Conservation (phyloP, 2,797 vertebrate genomes). For the Harpagifer antarcticus region DNA sequence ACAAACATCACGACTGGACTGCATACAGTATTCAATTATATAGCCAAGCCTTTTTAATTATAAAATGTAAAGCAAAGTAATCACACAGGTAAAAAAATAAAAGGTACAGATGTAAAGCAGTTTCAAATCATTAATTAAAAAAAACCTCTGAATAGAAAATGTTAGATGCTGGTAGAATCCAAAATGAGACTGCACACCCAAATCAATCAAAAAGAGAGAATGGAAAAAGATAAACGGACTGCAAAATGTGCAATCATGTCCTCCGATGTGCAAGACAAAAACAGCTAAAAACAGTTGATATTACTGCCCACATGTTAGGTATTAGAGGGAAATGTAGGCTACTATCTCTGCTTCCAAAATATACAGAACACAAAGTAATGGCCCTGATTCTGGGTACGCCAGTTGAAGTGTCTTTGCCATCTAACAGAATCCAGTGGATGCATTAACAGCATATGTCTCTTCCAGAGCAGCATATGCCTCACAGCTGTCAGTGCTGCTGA, state of each 20-base stretch:
- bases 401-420: neutral
- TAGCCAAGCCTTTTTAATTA: neutral
- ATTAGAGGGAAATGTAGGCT: neutral
- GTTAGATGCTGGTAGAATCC: neutral
- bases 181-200: neutral
- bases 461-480: conserved; percentile 51
- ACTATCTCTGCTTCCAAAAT: neutral
- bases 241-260: neutral
- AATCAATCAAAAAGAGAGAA: neutral
- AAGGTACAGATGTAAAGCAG: neutral
- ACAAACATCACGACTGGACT: too few relatives aligned
- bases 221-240: neutral
- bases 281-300: neutral
- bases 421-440: conserved; percentile 5
- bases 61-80: neutral
- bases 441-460: conserved; percentile 38
- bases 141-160: too few relatives aligned
- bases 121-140: too few relatives aligned
- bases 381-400: neutral
- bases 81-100: neutral
- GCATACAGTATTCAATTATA: neutral
- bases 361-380: neutral
- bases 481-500: conserved; percentile 55
- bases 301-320: neutral
- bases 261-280: neutral